Evolutionary conservation across 2,888 invertebrate genomes (phyloP).

Genomic region (Megaustenia siamemsis): DNA sequence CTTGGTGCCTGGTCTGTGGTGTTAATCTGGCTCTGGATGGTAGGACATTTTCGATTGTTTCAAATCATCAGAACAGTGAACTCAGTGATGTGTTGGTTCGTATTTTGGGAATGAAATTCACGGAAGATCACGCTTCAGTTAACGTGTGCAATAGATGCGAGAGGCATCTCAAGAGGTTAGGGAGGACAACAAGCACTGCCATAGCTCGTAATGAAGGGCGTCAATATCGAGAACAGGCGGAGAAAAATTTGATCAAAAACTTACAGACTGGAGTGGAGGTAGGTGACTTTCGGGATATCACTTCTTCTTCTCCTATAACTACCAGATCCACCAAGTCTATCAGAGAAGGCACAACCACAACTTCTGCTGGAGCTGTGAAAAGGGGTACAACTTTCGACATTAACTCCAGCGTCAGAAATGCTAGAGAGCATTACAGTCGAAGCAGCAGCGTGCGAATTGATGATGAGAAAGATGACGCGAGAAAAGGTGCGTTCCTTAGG

Average conservation of each 20-base stretch:
- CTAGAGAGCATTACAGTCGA: neutral
- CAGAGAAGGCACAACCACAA: neutral
- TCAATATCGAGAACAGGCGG: constrained; percentile 28
- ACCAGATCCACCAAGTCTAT: neutral
- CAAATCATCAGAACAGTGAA: constrained; percentile 18
- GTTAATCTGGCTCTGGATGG: constrained; percentile 38
- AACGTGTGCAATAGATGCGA: constrained; percentile 51
- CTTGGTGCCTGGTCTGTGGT: constrained; percentile 48
- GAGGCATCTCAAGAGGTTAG: constrained; percentile 44
- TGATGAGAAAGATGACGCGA: neutral
- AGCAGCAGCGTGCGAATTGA: constrained; percentile 5
- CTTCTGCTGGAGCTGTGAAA: neutral
- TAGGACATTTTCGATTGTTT: neutral
- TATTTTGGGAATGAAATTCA: constrained; percentile 40
- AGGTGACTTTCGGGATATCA: constrained; percentile 13
- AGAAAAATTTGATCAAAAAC: constrained; percentile 30
- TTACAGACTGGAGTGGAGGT: constrained; percentile 25
- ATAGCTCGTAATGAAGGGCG: constrained; percentile 41
- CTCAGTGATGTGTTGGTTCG: constrained; percentile 40
- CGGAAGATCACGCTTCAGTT: constrained; percentile 18
- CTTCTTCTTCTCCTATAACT: neutral
- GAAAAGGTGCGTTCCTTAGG: neutral
- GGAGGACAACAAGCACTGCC: constrained; percentile 34
- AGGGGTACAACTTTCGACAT: constrained; percentile 14
- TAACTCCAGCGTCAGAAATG: neutral